Base-by-base conservation (phyloP, 2,797 vertebrate species). In the Siniperca undulata region DNA sequence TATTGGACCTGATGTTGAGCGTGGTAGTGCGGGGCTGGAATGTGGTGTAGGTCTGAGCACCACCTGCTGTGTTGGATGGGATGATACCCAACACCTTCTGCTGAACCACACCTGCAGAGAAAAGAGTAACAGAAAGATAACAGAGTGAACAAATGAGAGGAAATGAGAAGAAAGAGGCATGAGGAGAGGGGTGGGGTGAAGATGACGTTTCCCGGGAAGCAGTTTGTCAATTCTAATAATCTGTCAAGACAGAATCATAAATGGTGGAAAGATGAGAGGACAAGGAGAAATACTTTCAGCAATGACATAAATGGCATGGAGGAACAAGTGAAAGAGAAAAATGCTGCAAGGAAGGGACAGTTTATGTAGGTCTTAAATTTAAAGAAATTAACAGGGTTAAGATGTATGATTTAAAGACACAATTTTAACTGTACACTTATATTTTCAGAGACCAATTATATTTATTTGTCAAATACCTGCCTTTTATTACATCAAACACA, bases 71-170 rank as follows among this genome's bases (percentile, higher is more conserved):
- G 88, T 95, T 96, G 42, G 98, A 97, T 70, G 98, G 98, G 95
- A 99, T 98, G 95, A 99, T 98, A 73, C 98, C 97, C 95, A 99
- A 91, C 68, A 99, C 98, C 90, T 99, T 99, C 93, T 99, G 98
- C 88, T 99, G 98, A 78, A 99, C 94, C 76, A 95, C 91, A 83
- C 95, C 95, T 96, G 82, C 46, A 81, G 30, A 81, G 67, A 82
- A 30, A 58, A 60, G 53, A 80, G 20, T 46, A 46, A 8, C 1
- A 60, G 6, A 79, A 46, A 79, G 27, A 70, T 13, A 50, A 1
- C 11, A 36, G 38, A 74, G 72, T 62, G 36, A 79, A 58, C 19
- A 65, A 44, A 55, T 44, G 24, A 44, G 16, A 10, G 40, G 50
- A 24, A 20, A 61, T 40, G 3, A 16, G 34, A 42, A 34, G 17